These are phyloP conservation scores for Pangasius macronema DNA, from an alignment of 2,797 vertebrate genomes.

Conservation along the genomic window DNA sequence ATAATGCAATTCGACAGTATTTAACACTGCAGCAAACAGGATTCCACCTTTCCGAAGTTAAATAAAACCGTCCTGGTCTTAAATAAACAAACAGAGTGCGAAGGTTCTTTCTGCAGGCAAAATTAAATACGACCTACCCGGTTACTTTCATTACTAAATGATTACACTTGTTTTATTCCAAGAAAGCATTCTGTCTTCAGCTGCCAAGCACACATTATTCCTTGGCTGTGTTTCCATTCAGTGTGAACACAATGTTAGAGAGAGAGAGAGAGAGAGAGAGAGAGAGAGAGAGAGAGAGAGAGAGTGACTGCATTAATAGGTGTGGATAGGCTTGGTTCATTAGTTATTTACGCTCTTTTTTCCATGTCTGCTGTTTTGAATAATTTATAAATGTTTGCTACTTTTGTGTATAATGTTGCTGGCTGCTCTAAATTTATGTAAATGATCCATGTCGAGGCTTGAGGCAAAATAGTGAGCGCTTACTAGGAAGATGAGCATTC, in stretches of 20 bases:
- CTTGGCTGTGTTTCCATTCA: constrained; percentile 18
- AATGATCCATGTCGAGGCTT: constrained; percentile 41
- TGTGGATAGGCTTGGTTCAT: constrained; percentile 65
- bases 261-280: not conserved
- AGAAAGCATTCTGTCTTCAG: not conserved
- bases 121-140: constrained; percentile 30
- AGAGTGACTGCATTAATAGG: constrained; percentile 32
- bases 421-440: constrained; percentile 38
- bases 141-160: constrained; percentile 41
- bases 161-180: constrained; percentile 12
- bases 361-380: constrained; percentile 66
- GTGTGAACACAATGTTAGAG: not conserved
- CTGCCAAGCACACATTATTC: constrained; percentile 1
- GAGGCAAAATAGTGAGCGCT: constrained; percentile 18
- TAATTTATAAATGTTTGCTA: constrained; percentile 61
- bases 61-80: not conserved
- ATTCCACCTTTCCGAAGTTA: not conserved
- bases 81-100: not conserved
- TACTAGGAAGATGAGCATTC: constrained; percentile 5
- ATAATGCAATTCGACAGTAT: not conserved
- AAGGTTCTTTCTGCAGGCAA: constrained; percentile 13
- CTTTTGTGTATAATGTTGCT: constrained; percentile 45
- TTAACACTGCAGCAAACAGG: not conserved
- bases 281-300: constrained; percentile 24
- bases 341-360: constrained; percentile 68